Percentiles rank a stretch among this genome's conserved stretches.
These are phyloP conservation scores for Indri indri DNA, from an alignment of 2,113 vertebrate species.

Conservation along the genomic window DNA sequence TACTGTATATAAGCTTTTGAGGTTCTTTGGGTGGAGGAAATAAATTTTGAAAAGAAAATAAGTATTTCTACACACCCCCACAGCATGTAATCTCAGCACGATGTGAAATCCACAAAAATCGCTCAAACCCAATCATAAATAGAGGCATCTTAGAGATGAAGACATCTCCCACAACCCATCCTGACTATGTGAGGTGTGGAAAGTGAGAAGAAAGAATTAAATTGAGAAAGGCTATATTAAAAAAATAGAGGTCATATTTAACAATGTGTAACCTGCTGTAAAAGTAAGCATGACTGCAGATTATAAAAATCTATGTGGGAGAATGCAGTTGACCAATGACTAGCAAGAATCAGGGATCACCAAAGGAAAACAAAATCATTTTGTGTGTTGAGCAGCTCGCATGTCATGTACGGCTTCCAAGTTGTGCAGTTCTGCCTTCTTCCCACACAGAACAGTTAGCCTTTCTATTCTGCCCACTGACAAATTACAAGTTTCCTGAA, in stretches of 20 bases:
- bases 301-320: not conserved
- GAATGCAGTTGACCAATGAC: not conserved
- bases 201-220: not conserved
- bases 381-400: not conserved
- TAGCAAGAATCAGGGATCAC: not conserved
- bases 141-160: no score
- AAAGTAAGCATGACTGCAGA: not conserved
- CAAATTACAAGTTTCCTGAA: not conserved
- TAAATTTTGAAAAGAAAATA: not conserved
- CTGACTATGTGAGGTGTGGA: not conserved
- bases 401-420: not conserved
- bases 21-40: not conserved
- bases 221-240: not conserved
- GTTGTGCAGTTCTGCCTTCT: not conserved
- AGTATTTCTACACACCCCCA: not conserved
- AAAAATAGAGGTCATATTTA: not conserved
- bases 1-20: not conserved
- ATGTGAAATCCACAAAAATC: not conserved
- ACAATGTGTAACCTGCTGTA: not conserved
- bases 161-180: not conserved
- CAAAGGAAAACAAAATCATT: not conserved
- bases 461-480: not conserved
- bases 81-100: not conserved
- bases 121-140: not conserved
- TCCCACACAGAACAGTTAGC: not conserved